A percentile compares a stretch with the other conserved stretches of the same genome.
These are phyloP conservation scores for Arothron firmamentum DNA, from an alignment of 2,113 vertebrate genomes.

Conservation along the genomic window DNA sequence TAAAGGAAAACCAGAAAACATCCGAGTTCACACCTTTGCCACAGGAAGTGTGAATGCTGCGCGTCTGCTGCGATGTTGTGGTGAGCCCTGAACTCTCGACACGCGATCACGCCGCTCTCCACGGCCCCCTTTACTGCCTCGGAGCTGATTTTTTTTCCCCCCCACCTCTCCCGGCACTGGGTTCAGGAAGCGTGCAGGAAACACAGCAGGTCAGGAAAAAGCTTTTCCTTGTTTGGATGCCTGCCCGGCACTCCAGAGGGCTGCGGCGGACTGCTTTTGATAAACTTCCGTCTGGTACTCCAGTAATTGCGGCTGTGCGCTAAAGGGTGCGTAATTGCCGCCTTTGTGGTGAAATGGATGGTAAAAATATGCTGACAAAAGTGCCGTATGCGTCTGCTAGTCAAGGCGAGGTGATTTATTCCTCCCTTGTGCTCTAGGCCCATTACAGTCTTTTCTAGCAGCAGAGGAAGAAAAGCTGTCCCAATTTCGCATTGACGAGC, in stretches of 20 bases:
- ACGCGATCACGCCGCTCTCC: conserved; percentile 21
- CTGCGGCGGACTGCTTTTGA: conserved; percentile 7
- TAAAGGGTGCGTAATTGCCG: conserved; percentile 18
- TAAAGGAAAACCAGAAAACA: conserved; percentile 53
- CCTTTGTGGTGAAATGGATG: conserved; percentile 1
- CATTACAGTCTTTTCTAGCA: conserved; percentile 22
- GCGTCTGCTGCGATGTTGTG: conserved; percentile 22
- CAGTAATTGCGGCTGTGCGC: conserved; percentile 6
- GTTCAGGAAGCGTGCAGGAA: conserved; percentile 11
- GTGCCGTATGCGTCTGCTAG: not conserved
- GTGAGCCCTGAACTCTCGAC: conserved; percentile 48
- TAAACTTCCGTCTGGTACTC: conserved; percentile 8
- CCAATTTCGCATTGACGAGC: conserved; percentile 33
- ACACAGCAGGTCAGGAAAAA: conserved; percentile 13
- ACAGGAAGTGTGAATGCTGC: conserved; percentile 48
- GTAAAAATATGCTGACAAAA: conserved; percentile 24
- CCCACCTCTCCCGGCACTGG: not conserved
- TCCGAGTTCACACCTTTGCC: conserved; percentile 51
- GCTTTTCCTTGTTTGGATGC: conserved; percentile 31
- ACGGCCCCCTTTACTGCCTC: not conserved
- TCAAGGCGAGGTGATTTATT: conserved; percentile 14
- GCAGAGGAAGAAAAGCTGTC: conserved; percentile 24
- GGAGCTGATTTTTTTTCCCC: no score
- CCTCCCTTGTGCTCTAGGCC: conserved; percentile 17
- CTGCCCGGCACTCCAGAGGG: conserved; percentile 16